Base-by-base conservation (phyloP, 2,888 invertebrate genomes). In the Piscicola geometra region DNA sequence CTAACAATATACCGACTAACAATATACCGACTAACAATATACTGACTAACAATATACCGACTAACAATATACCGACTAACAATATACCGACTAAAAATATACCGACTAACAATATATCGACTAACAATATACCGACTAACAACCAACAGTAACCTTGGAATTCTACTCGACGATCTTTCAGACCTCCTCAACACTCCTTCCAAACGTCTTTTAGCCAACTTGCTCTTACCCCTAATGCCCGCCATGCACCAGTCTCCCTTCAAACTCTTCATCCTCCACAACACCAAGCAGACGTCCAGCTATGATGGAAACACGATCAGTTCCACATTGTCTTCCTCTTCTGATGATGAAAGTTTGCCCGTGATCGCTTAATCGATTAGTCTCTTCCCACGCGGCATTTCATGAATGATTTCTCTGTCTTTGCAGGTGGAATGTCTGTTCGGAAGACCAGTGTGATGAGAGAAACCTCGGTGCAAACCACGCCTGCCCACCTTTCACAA, bases 161-260 rank as follows among this genome's bases (percentile, higher is more conserved):
- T 82, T 36, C 76, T 84, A 32, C 73, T 82, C 36, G 82, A 82
- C 71, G 82, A 82, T 67, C 72, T 84, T 72, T 78, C 79, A 30
- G 80, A 76, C 21, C 81, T 85, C 28, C 78, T 85, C 74, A 83
- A 85, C 80, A 84, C 85, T 1, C 83, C 84, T 0, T 84, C 84
- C 64, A 85, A 85, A 77, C 79, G 81, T 72, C 81, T 82, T 1
- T 77, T 85, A 32, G 85, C 85, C 84, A 81, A 81, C 74, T 82
- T 82, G 75, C 82, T 85, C 28, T 78, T 85, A 35, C 83, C 83
- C 1, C 78, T 83, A 30, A 77, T 85, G 69, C 80, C 82, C 1
- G 72, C 78, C 1, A 78, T 79, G 1, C 84, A 85, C 77, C 83
- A 83, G 78, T 79, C 81, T 12, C 75, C 71, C 56, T 77, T 77